These are phyloP conservation scores for Enteromius viviparus DNA, from an alignment of 2,797 vertebrate genomes.

Conservation along the genomic window DNA sequence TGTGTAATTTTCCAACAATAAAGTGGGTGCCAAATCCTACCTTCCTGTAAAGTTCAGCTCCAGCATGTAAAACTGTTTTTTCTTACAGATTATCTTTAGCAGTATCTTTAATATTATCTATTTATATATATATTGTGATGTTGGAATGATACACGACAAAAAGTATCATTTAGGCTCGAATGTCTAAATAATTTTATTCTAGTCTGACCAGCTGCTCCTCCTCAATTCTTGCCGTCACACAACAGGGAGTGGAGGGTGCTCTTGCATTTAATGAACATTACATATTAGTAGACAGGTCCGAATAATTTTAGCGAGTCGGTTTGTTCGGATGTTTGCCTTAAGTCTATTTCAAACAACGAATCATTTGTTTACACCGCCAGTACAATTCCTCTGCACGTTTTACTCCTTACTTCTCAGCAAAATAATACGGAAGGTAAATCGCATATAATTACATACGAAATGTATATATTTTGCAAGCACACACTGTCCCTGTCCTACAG, in stretches of 20 bases:
- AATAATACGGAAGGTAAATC: no score
- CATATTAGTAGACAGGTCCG: background rate
- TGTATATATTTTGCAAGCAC: background rate
- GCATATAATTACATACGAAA: background rate
- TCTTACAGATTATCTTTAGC: no score
- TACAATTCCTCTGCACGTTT: background rate
- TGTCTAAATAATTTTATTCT: background rate
- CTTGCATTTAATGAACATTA: slow-evolving; percentile 53
- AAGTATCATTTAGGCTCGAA: background rate
- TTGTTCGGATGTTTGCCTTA: background rate
- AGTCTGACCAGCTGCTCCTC: slow-evolving; percentile 70
- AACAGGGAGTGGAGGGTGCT: slow-evolving; percentile 61
- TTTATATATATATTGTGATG: no score
- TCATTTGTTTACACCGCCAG: background rate
- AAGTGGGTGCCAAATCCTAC: background rate
- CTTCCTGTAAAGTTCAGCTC: background rate
- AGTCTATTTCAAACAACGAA: background rate
- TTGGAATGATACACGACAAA: background rate
- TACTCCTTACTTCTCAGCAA: background rate
- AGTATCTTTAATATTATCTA: no score
- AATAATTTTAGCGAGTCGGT: slow-evolving; percentile 4
- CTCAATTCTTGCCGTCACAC: slow-evolving; percentile 69
- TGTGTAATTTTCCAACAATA: background rate
- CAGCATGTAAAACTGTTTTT: background rate
- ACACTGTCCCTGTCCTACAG: background rate